Evolutionary conservation across 2,113 vertebrate species (phyloP).

Genomic region (Clinocottus analis): DNA sequence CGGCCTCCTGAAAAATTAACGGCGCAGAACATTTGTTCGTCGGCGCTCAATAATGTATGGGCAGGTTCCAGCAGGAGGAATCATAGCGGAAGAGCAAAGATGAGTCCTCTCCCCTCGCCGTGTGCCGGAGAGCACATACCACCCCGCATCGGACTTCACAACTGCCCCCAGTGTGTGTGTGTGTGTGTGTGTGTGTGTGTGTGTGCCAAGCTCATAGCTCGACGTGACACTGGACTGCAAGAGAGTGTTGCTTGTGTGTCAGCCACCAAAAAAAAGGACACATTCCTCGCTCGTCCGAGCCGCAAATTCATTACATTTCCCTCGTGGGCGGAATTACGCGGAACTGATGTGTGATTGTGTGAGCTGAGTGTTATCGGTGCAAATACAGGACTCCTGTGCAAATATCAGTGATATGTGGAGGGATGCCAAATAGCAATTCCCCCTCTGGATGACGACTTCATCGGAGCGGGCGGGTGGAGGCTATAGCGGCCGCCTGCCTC

Average conservation of each 20-base stretch:
- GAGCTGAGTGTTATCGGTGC: background rate
- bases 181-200: too few species aligned
- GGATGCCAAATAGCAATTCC: slow-evolving; percentile 1
- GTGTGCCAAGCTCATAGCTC: too few species aligned
- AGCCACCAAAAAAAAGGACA: slow-evolving; percentile 36
- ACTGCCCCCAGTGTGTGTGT: too few species aligned
- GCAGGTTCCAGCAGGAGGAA: slow-evolving; percentile 46
- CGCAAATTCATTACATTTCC: background rate
- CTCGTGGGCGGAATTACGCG: slow-evolving; percentile 10
- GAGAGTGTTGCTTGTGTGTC: slow-evolving; percentile 27
- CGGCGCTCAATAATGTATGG: slow-evolving; percentile 69
- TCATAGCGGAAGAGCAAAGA: slow-evolving; percentile 15
- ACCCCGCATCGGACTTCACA: too few species aligned
- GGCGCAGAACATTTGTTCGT: slow-evolving; percentile 69
- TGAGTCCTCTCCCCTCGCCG: slow-evolving; percentile 13
- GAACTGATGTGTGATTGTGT: slow-evolving; percentile 1
- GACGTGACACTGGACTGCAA: slow-evolving; percentile 19
- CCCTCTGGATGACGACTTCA: background rate
- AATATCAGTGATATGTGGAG: slow-evolving; percentile 32
- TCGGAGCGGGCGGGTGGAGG: slow-evolving; percentile 1
- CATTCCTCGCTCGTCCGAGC: slow-evolving; percentile 27
- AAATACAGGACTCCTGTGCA: slow-evolving; percentile 8
- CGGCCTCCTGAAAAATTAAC: slow-evolving; percentile 71
- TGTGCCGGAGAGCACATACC: too few species aligned
- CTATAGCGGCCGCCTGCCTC: background rate